These are phyloP conservation scores for Adoxophyes honmai DNA, from an alignment of 1,140 invertebrate species.

Conservation along the genomic window DNA sequence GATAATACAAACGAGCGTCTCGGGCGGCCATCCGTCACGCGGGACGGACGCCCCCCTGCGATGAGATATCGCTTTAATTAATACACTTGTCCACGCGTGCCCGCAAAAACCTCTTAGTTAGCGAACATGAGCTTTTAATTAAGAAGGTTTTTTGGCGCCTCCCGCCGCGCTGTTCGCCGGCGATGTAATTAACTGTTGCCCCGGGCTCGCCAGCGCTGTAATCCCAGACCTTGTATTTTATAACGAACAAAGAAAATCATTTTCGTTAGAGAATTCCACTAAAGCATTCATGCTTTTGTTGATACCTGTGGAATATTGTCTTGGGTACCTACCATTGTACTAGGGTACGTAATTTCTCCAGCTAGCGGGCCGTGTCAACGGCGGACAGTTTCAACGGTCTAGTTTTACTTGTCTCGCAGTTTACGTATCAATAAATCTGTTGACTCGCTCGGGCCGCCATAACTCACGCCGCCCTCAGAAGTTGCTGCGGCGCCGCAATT, in stretches of 20 bases:
- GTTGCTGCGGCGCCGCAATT: neutral
- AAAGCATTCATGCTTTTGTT: no score
- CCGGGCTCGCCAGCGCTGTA: neutral
- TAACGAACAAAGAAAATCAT: neutral
- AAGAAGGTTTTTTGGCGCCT: constrained; percentile 6
- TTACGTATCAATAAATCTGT: constrained; percentile 5
- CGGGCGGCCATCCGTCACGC: constrained; percentile 2
- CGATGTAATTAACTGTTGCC: constrained; percentile 3
- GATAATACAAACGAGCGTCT: neutral
- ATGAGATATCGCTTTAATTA: constrained; percentile 54
- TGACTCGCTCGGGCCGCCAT: neutral
- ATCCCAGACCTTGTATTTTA: constrained; percentile 8
- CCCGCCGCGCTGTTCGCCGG: neutral
- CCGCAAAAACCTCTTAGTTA: constrained; percentile 1
- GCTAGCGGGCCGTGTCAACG: no score
- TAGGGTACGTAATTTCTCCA: no score
- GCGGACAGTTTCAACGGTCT: no score
- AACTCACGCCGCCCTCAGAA: neutral
- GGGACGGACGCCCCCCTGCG: neutral
- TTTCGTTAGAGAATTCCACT: neutral
- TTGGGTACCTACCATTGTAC: no score
- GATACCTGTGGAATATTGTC: no score
- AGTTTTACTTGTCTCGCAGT: neutral
- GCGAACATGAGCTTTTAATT: constrained; percentile 15
- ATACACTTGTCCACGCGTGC: constrained; percentile 30